Evolutionary conservation across 2,797 vertebrate genomes (phyloP).

Genomic region (Tragopan temminckii): DNA sequence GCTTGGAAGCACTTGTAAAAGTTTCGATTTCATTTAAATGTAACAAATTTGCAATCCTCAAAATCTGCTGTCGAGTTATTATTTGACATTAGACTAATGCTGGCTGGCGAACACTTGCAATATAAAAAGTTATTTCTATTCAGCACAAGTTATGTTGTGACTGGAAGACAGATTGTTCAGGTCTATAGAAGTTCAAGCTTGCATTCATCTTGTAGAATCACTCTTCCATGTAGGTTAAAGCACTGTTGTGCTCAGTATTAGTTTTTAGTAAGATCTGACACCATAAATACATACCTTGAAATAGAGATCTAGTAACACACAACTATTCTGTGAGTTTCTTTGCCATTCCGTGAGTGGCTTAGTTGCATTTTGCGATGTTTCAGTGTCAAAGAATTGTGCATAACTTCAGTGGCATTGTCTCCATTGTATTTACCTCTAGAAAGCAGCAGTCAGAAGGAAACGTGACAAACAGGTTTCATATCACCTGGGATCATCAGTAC

Average conservation of each 20-base stretch:
- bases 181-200: neutral
- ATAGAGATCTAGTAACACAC: neutral
- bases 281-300: neutral
- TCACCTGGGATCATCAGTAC: neutral
- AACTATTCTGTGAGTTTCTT: neutral
- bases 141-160: neutral
- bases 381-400: rapidly evolving
- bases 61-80: neutral
- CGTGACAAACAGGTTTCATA: neutral
- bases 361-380: rapidly evolving
- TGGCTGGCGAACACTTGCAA: neutral
- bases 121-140: neutral
- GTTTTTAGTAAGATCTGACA: neutral
- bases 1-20: neutral
- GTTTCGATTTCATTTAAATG: neutral
- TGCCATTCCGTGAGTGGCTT: neutral
- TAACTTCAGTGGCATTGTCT: neutral
- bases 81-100: neutral
- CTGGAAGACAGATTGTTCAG: neutral
- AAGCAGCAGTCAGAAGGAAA: neutral
- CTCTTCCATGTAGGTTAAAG: neutral
- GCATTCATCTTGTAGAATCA: neutral
- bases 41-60: neutral
- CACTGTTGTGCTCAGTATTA: neutral
- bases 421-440: neutral